Base-by-base conservation (phyloP, 2,888 invertebrate genomes). In the Xestoiulus laeticollis region DNA sequence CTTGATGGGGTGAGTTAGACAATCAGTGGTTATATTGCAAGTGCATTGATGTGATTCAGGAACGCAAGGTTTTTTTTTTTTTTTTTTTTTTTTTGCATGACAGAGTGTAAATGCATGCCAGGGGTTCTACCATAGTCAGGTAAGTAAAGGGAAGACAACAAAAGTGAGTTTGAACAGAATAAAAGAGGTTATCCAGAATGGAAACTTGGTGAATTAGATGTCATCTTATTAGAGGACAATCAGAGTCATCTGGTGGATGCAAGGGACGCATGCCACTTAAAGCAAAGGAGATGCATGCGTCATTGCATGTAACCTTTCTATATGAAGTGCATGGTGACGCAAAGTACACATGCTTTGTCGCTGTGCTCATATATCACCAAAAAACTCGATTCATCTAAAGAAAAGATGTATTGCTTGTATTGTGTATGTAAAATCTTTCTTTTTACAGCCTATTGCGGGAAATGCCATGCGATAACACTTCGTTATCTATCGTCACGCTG, bases 391-490 rank as follows among this genome's bases (percentile, higher is more conserved):
- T 68, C 68, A 26, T 68, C 68, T 68, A 68, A n/a, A n/a, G 26
- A 68, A 68, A 68, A 68, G 22, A 68, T 68, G 22, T 68, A 68
- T 68, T 26, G 68, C 68, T 22, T 68, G 68, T 68, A 68, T 68
- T 68, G 68, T 68, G 68, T 26, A 68, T 68, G 68, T 68, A 68
- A 68, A 68, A 68, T 26, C 16, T 68, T 12, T 68, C 0, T 68
- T 26, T 26, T 26, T 19, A 26, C 19, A 68, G 26, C 8, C 22
- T 68, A 68, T 68, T 68, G 68, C 68, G 6, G 8, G 68, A 68
- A 68, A 26, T 68, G 68, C 8, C 68, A 26, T 3, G 1, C 68
- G 68, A 68, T 68, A 68, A 68, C 68, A 68, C 19, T 59, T 68
- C 68, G 68, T 68, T 68, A 68, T 68, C 68, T 59, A 59, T 19